Evolutionary conservation across 2,113 vertebrate genomes (phyloP).

Genomic region (Labeo catla): DNA sequence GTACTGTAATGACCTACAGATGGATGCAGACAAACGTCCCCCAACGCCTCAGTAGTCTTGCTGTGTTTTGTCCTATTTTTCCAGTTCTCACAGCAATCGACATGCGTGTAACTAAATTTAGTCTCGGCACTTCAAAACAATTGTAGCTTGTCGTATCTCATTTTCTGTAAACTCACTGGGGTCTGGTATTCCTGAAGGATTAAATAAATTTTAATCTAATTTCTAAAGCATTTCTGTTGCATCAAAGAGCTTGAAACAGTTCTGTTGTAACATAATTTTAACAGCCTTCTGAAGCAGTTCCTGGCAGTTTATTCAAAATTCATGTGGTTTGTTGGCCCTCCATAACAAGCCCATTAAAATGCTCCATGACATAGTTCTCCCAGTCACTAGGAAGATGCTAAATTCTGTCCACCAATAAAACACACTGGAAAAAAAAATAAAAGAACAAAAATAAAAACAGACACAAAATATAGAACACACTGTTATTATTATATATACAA

Average conservation of each 20-base stretch:
- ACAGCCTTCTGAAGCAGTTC: constrained; percentile 15
- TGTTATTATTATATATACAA: too few relatives aligned
- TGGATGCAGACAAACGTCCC: neutral
- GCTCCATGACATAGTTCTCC: neutral
- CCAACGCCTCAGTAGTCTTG: neutral
- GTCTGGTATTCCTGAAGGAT: neutral
- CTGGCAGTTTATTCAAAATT: constrained; percentile 35
- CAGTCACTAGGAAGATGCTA: neutral
- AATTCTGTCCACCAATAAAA: neutral
- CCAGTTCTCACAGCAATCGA: neutral
- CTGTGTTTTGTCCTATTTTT: constrained; percentile 13
- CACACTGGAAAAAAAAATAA: too few relatives aligned
- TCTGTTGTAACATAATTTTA: neutral
- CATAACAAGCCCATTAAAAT: constrained; percentile 5
- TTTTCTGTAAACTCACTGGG: neutral
- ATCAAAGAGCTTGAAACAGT: neutral
- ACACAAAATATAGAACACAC: neutral
- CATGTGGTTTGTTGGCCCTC: constrained; percentile 6
- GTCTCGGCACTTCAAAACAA: neutral
- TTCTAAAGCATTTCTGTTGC: neutral
- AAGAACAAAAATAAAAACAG: too few relatives aligned
- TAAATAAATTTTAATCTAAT: neutral
- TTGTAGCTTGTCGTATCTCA: neutral
- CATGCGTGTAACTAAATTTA: neutral
- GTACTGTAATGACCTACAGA: neutral